Conservation (phyloP, 2,888 invertebrate species). For the Euzophera pinguis region DNA sequence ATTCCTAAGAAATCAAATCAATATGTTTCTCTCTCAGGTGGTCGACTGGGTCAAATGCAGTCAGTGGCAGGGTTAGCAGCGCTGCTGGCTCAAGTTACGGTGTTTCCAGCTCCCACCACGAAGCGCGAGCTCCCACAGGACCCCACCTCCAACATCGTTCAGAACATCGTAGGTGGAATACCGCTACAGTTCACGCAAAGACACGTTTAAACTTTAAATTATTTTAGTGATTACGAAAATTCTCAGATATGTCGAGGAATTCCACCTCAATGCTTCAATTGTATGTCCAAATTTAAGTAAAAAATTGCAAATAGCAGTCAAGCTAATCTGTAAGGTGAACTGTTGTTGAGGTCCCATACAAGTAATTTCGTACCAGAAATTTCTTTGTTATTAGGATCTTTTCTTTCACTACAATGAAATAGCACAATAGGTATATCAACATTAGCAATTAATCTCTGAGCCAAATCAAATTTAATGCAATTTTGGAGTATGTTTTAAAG, state of each 20-base stretch:
- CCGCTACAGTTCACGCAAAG: conserved; percentile 40
- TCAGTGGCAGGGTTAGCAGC: conserved; percentile 58
- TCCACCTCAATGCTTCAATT: not conserved
- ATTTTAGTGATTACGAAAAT: not conserved
- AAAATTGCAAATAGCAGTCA: too few relatives aligned
- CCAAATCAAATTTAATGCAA: too few relatives aligned
- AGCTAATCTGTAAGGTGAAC: too few relatives aligned
- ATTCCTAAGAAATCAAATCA: not conserved
- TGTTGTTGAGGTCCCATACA: too few relatives aligned
- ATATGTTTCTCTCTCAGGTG: conserved; percentile 33
- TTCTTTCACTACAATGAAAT: too few relatives aligned
- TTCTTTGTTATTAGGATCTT: too few relatives aligned
- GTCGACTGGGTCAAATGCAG: conserved; percentile 56
- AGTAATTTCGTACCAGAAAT: too few relatives aligned
- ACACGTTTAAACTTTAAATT: not conserved
- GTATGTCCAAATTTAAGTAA: too few relatives aligned
- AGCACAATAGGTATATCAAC: too few relatives aligned
- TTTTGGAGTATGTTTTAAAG: too few relatives aligned
- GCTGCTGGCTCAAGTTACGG: conserved; percentile 39
- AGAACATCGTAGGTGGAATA: conserved; percentile 43
- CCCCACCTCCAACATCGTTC: conserved; percentile 44
- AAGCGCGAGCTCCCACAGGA: conserved; percentile 35
- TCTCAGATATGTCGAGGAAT: not conserved
- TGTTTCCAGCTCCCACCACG: conserved; percentile 38
- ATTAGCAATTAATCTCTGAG: too few relatives aligned